Base-by-base conservation (phyloP, 2,797 vertebrate species). In the Bradypodion ventrale region DNA sequence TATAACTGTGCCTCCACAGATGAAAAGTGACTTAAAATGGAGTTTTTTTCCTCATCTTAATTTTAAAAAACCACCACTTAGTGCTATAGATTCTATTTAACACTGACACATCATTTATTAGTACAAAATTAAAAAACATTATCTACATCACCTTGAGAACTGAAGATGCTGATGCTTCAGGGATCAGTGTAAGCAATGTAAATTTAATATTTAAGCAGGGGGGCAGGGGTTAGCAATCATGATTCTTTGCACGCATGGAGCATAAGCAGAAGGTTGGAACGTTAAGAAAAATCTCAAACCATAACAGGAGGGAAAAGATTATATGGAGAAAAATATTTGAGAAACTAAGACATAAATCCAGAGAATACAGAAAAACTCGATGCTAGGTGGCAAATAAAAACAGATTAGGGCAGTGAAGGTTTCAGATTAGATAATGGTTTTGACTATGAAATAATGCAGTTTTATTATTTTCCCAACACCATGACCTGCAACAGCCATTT, bases 221-320 rank as follows among this genome's bases (percentile, higher is more conserved):
- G 92, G n/a, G 88, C 91, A 90, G 72, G 92, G 92, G 93, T 91
- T 80, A 92, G 93, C 94, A 96, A 95, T 96, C 95, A 96, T 94
- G 93, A 95, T 87, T 94, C 92, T 94, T 94, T 90, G 89, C 73
- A 82, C 52, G 83, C 70, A 88, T 13, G 86, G 70, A 94, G 89
- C 90, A 90, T 90, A 89, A 90, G 69, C 77, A 83, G 37, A 85
- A 88, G 89, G 7, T 78, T 42, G 85, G 89, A 78, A 70, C 88
- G 84, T 94, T 92, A 85, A 88, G 90, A 89, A 90, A 91, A 91
- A 83, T 83, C 88, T 93, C 91, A 89, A 80, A 81, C 82, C 76
- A 89, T 40, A 65, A 65, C 49, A 62, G 76, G 85, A n/a, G 81
- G 52, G 70, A 83, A 85, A 42, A 87, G 32, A 89, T 92, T 94